Evolutionary conservation across 2,888 invertebrate genomes (phyloP), one percentile per base, ranked within the genome.

Genomic region (Amorpha juglandis): DNA sequence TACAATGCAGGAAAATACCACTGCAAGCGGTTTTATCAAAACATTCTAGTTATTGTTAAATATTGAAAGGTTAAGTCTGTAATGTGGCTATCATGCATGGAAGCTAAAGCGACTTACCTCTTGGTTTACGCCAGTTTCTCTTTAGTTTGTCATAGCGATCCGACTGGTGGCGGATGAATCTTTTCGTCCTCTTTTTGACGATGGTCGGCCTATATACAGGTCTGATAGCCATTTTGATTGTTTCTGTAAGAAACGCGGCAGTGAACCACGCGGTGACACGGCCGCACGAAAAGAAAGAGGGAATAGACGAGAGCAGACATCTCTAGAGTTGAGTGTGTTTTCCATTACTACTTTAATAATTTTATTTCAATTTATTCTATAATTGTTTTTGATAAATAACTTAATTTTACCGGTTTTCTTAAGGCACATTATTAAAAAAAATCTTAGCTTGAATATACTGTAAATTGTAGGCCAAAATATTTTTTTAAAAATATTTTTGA

Each of bases 81-180:
- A 58, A 45, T 69, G 70, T 65, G 72, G 72, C 71, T 74, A 73
- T 64, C 58, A 66, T 62, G 19, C 58, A 58, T 58, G 58, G 38
- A 64, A 51, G 70, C 70, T 74, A 74, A 70, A 76, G 71, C 67
- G 71, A 69, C 87, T 77, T 85, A 94, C 94, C 99, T 94, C 99
- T 99, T 21, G 99, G 99, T 94, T 99, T 99, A 88, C 99, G 97
- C 99, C 99, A 99, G 96, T 98, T 98, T 78, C 97, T 95, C 95
- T 97, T 98, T 76, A 99, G 95, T 94, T 98, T 98, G 77, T 96
- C 96, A 96, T 99, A 99, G 89, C 99, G 96, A 94, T 99, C 99
- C 84, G 98, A 98, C 92, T 99, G 99, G 93, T 99, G 99, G 76
- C 99, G 96, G 84, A 98, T 98, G 94, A 99, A 99, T 94, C 98